Evolutionary conservation across 2,113 vertebrate genomes (phyloP).

Genomic region (Myanophis thanlyinensis): DNA sequence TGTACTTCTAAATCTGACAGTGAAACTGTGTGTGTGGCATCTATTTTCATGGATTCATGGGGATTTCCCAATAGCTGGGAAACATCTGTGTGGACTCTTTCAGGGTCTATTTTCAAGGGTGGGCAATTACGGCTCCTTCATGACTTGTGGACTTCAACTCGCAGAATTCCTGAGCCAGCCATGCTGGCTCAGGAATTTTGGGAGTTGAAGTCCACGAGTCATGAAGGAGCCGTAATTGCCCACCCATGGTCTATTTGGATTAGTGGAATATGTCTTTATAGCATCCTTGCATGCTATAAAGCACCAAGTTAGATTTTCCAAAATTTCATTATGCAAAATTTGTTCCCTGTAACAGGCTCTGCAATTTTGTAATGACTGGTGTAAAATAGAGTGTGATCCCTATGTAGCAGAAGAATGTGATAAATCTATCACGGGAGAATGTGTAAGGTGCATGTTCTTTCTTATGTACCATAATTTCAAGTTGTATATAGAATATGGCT

Average conservation of each 20-base stretch:
- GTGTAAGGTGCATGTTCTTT: neutral
- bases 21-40: neutral
- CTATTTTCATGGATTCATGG: neutral
- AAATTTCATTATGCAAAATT: neutral
- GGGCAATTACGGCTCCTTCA: too few relatives aligned
- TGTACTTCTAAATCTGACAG: neutral
- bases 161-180: too few relatives aligned
- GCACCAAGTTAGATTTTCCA: neutral
- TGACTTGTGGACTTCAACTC: too few relatives aligned
- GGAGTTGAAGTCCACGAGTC: too few relatives aligned
- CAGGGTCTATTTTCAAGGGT: too few relatives aligned
- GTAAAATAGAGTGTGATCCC: neutral
- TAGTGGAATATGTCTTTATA: neutral
- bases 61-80: neutral
- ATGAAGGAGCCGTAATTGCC: too few relatives aligned
- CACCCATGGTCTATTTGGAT: neutral
- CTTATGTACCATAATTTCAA: neutral
- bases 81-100: neutral
- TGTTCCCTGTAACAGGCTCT: neutral
- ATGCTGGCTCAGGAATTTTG: too few relatives aligned
- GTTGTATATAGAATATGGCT: neutral
- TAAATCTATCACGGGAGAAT: neutral
- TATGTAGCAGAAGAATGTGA: neutral
- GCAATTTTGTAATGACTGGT: neutral
- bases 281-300: neutral